phyloP scores from a whole-genome alignment of 1,140 invertebrate species.

The Pseudomyrmex dendroicus region DNA sequence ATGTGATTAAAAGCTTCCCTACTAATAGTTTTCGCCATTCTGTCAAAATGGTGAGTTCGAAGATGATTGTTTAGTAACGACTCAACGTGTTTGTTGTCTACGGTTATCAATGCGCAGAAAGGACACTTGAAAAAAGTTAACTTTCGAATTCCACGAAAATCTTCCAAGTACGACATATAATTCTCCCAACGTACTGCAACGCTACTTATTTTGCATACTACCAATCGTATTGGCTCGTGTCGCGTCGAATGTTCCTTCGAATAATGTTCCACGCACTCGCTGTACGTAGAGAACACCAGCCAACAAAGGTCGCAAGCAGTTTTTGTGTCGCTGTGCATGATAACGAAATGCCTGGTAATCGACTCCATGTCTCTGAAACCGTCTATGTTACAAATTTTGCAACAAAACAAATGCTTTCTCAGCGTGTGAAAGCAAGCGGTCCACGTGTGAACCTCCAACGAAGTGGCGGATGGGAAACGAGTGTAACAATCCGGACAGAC shows the following conservation, averaged over 20 bases:
- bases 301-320: conserved; percentile 75
- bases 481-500: conserved; percentile 79
- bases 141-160: conserved; percentile 73
- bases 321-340: conserved; percentile 75
- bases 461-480: conserved; percentile 62
- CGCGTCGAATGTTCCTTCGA: conserved; percentile 60
- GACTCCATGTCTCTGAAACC: conserved; percentile 80
- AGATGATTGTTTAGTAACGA: conserved; percentile 73
- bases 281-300: conserved; percentile 70
- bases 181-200: conserved; percentile 73
- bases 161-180: conserved; percentile 74
- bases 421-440: conserved; percentile 78
- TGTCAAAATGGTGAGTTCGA: conserved; percentile 64
- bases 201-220: conserved; percentile 75
- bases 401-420: conserved; percentile 72
- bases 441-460: conserved; percentile 79
- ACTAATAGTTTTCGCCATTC: conserved; percentile 69
- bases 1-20: conserved; percentile 60
- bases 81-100: conserved; percentile 35
- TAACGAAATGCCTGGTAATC: conserved; percentile 76
- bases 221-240: conserved; percentile 62
- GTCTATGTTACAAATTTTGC: conserved; percentile 79
- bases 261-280: conserved; percentile 72
- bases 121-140: conserved; percentile 79
- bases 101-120: conserved; percentile 70